Evolutionary conservation across 92 coral and sea anemone genomes (phyloP).

Genomic region (Meandrina meandrites): DNA sequence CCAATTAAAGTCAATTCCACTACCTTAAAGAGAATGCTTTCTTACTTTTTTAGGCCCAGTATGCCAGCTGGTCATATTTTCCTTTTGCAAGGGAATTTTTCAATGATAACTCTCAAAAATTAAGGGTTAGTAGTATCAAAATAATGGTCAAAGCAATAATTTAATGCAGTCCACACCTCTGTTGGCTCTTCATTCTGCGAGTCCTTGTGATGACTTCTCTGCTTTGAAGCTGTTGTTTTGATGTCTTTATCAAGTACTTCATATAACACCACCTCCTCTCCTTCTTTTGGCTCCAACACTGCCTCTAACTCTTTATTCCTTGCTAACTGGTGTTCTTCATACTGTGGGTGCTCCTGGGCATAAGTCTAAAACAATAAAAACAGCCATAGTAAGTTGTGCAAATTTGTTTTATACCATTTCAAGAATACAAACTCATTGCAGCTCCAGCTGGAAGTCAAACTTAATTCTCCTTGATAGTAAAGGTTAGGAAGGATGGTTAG

Average conservation of each 20-base stretch:
- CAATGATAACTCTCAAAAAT: background rate
- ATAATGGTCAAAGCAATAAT: background rate
- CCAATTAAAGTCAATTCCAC: too few species aligned
- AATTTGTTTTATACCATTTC: too few species aligned
- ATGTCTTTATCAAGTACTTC: conserved; percentile 83
- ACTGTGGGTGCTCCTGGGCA: conserved; percentile 82
- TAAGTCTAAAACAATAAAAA: conserved; percentile 51
- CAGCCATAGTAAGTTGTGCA: too few species aligned
- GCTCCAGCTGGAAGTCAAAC: too few species aligned
- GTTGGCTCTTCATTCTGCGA: conserved; percentile 44
- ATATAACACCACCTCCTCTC: conserved; percentile 86
- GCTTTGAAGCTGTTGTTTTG: conserved; percentile 18
- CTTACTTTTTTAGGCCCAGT: too few species aligned
- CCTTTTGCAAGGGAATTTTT: too few species aligned
- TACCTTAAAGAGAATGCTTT: too few species aligned
- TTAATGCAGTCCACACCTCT: conserved; percentile 32
- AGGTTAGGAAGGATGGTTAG: too few species aligned
- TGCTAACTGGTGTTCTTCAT: conserved; percentile 71
- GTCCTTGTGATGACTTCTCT: conserved; percentile 41
- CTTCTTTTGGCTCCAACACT: conserved; percentile 81
- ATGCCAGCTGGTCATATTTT: too few species aligned
- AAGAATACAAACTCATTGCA: too few species aligned
- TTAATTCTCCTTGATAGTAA: too few species aligned
- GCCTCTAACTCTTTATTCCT: conserved; percentile 84
- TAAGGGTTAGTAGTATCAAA: background rate